phyloP scores from a whole-genome alignment of 2,113 vertebrate genomes.

The Gallinago paraguaiae region DNA sequence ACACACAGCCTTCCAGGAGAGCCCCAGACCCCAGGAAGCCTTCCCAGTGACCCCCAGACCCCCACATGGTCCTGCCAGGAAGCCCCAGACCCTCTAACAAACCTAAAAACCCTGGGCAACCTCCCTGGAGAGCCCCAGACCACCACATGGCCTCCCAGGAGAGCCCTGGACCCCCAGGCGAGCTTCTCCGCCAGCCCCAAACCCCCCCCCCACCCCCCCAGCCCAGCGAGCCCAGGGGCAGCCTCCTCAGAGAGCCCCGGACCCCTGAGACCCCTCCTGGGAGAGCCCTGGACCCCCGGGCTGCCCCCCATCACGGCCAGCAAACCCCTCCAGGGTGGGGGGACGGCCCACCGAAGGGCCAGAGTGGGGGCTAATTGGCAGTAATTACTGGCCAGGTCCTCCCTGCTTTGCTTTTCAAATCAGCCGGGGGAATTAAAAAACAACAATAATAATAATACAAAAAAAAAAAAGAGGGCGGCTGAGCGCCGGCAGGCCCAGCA shows the following conservation, averaged over 20 bases:
- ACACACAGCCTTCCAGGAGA: too few relatives aligned
- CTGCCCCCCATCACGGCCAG: neutral
- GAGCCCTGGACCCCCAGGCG: too few relatives aligned
- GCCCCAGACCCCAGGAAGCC: too few relatives aligned
- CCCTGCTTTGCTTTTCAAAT: conserved; percentile 56
- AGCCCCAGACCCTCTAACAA: neutral
- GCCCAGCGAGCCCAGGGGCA: too few relatives aligned
- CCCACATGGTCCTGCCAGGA: fast-evolving
- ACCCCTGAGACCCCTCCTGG: neutral
- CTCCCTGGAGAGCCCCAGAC: neutral
- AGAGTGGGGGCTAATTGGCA: neutral
- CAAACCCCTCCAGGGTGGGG: fast-evolving
- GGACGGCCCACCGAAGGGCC: fast-evolving
- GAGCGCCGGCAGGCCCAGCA: neutral
- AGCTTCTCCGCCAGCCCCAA: neutral
- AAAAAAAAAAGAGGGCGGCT: neutral
- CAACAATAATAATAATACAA: neutral
- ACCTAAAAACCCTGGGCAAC: neutral
- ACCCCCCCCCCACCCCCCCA: too few relatives aligned
- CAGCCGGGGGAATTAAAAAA: neutral
- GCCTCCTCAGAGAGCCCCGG: neutral
- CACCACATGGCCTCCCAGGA: neutral
- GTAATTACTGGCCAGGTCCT: neutral
- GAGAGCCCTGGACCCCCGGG: neutral
- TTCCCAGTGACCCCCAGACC: neutral